These are phyloP conservation scores for Sinocyclocheilus anophthalmus DNA, from an alignment of 2,113 vertebrate genomes.

Conservation along the genomic window DNA sequence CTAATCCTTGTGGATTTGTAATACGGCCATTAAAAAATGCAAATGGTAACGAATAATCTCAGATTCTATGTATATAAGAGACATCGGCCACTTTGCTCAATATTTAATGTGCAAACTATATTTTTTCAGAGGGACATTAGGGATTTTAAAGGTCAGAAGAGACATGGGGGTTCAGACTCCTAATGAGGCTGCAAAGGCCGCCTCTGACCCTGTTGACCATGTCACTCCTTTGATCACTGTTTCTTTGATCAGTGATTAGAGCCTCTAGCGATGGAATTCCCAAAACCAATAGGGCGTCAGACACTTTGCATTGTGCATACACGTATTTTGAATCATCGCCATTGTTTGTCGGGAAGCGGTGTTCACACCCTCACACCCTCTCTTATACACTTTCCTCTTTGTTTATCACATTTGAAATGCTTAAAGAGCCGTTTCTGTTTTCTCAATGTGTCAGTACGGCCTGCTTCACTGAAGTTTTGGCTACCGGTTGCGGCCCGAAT, in stretches of 20 bases:
- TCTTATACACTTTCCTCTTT: too few species aligned
- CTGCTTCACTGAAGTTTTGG: not conserved
- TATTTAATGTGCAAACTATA: not conserved
- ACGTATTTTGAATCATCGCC: not conserved
- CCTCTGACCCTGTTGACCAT: constrained; percentile 17
- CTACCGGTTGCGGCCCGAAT: too few species aligned
- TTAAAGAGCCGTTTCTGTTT: not conserved
- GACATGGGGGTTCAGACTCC: constrained; percentile 12
- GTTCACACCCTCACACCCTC: not conserved
- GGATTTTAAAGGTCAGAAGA: constrained; percentile 4
- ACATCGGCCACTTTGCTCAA: not conserved
- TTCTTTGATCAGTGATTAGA: constrained; percentile 31
- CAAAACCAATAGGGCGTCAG: not conserved
- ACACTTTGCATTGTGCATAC: not conserved
- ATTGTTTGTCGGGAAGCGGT: not conserved
- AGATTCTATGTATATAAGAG: not conserved
- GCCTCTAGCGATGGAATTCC: not conserved
- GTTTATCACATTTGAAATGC: not conserved
- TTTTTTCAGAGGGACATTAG: not conserved
- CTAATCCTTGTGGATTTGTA: constrained; percentile 72
- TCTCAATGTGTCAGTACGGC: not conserved
- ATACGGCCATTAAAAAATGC: constrained; percentile 67
- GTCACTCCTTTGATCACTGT: constrained; percentile 21
- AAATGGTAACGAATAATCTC: constrained; percentile 51
- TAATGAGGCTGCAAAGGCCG: constrained; percentile 10